phyloP scores from a whole-genome alignment of 2,113 vertebrate species.

The Oryzias celebensis region DNA sequence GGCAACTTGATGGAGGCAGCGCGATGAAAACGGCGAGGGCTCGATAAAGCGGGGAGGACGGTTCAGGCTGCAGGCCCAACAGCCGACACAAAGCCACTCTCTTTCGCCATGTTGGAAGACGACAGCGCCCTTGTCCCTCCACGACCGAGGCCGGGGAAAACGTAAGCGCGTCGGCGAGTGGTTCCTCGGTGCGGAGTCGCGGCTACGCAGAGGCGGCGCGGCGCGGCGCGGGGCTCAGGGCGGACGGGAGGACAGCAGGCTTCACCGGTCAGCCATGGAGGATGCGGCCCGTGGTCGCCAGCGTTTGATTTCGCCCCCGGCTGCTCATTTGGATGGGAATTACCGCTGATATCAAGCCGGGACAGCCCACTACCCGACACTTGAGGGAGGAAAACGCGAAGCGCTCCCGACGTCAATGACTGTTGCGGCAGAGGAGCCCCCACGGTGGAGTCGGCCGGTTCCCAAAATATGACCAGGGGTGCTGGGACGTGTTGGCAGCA shows the following conservation, averaged over 20 bases:
- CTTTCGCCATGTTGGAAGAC: constrained; percentile 66
- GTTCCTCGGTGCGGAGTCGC: constrained; percentile 69
- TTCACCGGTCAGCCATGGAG: constrained; percentile 86
- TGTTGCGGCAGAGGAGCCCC: constrained; percentile 93
- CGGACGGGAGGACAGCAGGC: constrained; percentile 75
- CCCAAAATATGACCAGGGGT: constrained; percentile 99
- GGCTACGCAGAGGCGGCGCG: constrained; percentile 68
- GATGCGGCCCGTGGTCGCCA: constrained; percentile 85
- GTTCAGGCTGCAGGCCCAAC: constrained; percentile 75
- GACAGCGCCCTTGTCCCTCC: constrained; percentile 56
- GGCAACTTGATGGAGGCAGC: constrained; percentile 92
- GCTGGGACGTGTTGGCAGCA: constrained; percentile 98
- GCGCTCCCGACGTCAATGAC: constrained; percentile 91
- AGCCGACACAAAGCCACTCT: constrained; percentile 79
- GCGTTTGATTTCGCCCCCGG: constrained; percentile 71
- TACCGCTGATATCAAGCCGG: constrained; percentile 64
- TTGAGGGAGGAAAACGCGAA: constrained; percentile 69
- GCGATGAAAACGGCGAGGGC: constrained; percentile 87
- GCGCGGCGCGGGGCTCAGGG: constrained; percentile 58
- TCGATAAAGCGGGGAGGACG: constrained; percentile 70
- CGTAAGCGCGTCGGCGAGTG: constrained; percentile 71
- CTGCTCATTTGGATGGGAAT: constrained; percentile 82
- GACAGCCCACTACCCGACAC: constrained; percentile 67
- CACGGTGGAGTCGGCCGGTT: constrained; percentile 96
- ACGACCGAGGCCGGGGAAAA: constrained; percentile 63